Conservation (phyloP, 2,113 vertebrate species). For the Aegypius monachus region DNA sequence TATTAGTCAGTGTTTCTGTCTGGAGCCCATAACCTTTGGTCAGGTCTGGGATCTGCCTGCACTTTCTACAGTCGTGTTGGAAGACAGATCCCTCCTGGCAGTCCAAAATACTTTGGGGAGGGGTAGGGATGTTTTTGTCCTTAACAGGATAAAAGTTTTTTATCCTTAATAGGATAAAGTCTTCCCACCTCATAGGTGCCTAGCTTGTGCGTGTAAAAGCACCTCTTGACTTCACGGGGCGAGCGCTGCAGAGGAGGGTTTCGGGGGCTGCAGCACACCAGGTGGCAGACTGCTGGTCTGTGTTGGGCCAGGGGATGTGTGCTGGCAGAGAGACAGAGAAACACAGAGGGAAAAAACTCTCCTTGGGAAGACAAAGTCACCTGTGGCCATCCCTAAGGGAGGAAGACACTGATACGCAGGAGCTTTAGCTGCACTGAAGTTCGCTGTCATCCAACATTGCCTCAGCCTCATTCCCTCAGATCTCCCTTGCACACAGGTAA, state of each 20-base stretch:
- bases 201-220: neutral
- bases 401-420: neutral
- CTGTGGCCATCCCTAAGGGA: neutral
- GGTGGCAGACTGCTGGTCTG: neutral
- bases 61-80: neutral
- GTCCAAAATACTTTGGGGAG: neutral
- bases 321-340: neutral
- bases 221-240: neutral
- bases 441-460: neutral
- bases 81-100: neutral
- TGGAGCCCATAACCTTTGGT: constrained; percentile 21
- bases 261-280: neutral
- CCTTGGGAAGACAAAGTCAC: neutral
- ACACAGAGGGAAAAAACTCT: neutral
- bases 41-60: neutral
- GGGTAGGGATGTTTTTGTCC: neutral
- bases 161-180: neutral
- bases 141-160: neutral
- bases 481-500: neutral
- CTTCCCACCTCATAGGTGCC: neutral
- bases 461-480: neutral
- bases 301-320: neutral
- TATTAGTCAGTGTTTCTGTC: constrained; percentile 50
- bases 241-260: neutral
- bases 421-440: neutral